Evolutionary conservation across 2,113 vertebrate genomes (phyloP).

Genomic region (Anhinga rufa): DNA sequence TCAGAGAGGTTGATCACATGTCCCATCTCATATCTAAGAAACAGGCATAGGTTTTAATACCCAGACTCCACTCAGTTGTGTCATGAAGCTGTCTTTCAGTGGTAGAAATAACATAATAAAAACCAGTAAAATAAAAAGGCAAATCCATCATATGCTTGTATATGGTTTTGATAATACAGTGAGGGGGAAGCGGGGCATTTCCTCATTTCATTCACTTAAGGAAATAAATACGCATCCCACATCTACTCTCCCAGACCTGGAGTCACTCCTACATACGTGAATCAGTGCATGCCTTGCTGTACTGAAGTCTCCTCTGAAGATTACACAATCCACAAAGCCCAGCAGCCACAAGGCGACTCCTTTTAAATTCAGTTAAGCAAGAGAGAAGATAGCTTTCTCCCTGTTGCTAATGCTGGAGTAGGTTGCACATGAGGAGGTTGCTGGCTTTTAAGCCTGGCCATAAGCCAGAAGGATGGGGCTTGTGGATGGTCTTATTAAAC

Average conservation of each 20-base stretch:
- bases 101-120: neutral
- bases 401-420: fast-evolving
- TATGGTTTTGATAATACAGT: neutral
- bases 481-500: neutral
- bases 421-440: neutral
- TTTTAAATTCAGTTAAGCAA: neutral
- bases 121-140: neutral
- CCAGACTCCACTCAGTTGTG: neutral
- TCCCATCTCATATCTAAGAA: neutral
- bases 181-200: neutral
- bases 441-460: neutral
- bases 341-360: neutral
- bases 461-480: neutral
- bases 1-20: neutral
- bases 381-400: neutral
- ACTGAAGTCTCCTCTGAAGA: neutral
- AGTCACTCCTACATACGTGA: neutral
- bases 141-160: neutral
- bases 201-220: neutral
- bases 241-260: neutral
- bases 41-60: neutral
- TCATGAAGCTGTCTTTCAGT: neutral
- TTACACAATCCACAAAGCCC: neutral
- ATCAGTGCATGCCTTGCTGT: neutral
- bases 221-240: neutral